Evolutionary conservation across 2,113 vertebrate genomes (phyloP), one percentile per base, ranked within the genome.

Genomic region (Trogon melanurus): DNA sequence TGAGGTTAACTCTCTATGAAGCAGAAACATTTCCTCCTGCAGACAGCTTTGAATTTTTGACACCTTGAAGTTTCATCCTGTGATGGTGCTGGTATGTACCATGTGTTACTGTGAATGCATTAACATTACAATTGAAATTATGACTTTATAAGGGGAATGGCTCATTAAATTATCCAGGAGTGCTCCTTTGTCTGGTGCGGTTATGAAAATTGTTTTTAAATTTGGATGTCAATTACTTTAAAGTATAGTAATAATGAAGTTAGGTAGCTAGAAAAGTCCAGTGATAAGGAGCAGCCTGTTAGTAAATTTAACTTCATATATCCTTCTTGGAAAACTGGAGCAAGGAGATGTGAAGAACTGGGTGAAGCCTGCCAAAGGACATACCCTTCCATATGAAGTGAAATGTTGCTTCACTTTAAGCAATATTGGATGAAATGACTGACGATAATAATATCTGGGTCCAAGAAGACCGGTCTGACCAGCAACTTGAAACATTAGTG

Each of bases 41-140:
- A 72, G 48, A 57, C n/a, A 69, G 36, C 47, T 89, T 84, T 93
- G n/a, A 81, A 21, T 91, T 94, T 92, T 81, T 96, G 64, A 78
- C 36, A 53, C 21, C 48, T 79, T 89, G 53, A 81, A 32, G 45
- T 81, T 87, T 87, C 32, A 13, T 71, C 11, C 71, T 81, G 51
- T 62, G 65, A 41, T 60, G 44, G 6, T 50, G 19, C 51, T 92
- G 36, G 16, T 87, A 34, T 79, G 66, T 79, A 71, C 57, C 51
- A 7, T 0, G 0, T 75, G 22, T 87, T 87, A 66, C 36, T 87
- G 16, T 62, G 81, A 91, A 76, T 17, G 1, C 36, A 51, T 95
- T 84, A 81, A 81, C 30, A 66, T 76, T 73, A 34, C 22, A 74
- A 51, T 66, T 86, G 64, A 73, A 61, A 91, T 74, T 48, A 53